Evolutionary conservation across 2,113 vertebrate species (phyloP).

Genomic region (Lepisosteus osseus): DNA sequence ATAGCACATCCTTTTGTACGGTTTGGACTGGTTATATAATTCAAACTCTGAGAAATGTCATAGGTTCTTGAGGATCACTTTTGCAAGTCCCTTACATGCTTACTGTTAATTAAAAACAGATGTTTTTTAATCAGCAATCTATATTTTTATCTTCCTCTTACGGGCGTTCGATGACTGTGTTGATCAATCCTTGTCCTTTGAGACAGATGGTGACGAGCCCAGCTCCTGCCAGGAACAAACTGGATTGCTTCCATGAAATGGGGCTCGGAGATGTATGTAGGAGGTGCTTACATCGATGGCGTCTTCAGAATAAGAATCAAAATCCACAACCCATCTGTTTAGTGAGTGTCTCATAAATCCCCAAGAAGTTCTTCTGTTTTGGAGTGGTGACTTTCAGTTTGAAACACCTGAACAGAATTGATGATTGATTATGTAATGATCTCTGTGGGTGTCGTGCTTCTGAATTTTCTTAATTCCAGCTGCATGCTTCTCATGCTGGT

Average conservation of each 20-base stretch:
- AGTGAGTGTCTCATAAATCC: slow-evolving; percentile 17
- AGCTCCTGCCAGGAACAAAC: slow-evolving; percentile 58
- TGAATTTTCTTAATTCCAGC: no score
- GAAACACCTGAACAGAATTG: not conserved
- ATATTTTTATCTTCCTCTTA: slow-evolving; percentile 10
- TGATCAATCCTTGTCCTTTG: slow-evolving; percentile 55
- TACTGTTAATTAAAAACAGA: slow-evolving; percentile 22
- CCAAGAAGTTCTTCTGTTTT: not conserved
- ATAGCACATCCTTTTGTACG: no score
- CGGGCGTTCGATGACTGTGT: slow-evolving; percentile 36
- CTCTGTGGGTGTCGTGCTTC: no score
- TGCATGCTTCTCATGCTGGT: no score
- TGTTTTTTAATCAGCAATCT: slow-evolving; percentile 13
- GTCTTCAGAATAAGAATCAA: slow-evolving; percentile 66
- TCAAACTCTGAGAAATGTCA: no score
- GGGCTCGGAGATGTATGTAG: slow-evolving; percentile 64
- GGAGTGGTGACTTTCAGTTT: not conserved
- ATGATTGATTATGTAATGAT: no score
- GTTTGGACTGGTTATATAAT: no score
- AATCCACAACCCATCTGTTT: slow-evolving; percentile 72
- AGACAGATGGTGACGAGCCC: slow-evolving; percentile 65
- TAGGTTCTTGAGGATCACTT: no score
- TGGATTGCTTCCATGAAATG: slow-evolving; percentile 64
- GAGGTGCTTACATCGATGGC: slow-evolving; percentile 64
- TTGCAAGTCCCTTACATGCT: no score